phyloP scores from a whole-genome alignment of 2,113 vertebrate species.

The Aegithalos caudatus region DNA sequence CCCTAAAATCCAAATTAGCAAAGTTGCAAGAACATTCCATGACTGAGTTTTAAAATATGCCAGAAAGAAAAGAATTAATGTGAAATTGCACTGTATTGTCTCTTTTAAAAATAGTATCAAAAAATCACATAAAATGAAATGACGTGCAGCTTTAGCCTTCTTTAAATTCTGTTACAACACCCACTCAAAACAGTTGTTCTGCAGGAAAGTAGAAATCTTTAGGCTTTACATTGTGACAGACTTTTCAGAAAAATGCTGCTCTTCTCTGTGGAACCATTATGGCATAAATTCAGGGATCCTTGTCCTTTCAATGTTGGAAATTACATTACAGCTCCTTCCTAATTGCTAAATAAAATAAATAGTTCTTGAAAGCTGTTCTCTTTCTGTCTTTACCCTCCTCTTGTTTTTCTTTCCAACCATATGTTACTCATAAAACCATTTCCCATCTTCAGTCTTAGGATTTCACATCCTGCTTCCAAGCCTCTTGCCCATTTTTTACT shows the following conservation, averaged over 20 bases:
- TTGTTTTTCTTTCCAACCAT: neutral
- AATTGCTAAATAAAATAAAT: neutral
- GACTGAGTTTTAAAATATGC: neutral
- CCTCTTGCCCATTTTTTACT: neutral
- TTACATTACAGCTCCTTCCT: neutral
- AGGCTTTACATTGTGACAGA: neutral
- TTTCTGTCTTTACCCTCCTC: neutral
- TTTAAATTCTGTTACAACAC: neutral
- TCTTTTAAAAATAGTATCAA: neutral
- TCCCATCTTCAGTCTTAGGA: neutral
- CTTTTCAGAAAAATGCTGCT: neutral
- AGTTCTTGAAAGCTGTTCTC: neutral
- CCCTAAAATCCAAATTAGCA: neutral
- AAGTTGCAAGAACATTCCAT: neutral
- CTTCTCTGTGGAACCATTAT: neutral
- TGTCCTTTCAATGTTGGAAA: neutral
- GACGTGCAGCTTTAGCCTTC: neutral
- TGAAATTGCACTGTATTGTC: neutral
- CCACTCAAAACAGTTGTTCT: neutral
- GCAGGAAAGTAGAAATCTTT: neutral
- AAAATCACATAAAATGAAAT: neutral
- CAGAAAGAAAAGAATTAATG: neutral
- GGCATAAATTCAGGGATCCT: neutral
- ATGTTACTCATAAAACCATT: neutral
- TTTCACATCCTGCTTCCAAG: neutral